These are phyloP conservation scores for Xanthorhoe designata DNA, from an alignment of 2,888 invertebrate genomes.

Conservation along the genomic window DNA sequence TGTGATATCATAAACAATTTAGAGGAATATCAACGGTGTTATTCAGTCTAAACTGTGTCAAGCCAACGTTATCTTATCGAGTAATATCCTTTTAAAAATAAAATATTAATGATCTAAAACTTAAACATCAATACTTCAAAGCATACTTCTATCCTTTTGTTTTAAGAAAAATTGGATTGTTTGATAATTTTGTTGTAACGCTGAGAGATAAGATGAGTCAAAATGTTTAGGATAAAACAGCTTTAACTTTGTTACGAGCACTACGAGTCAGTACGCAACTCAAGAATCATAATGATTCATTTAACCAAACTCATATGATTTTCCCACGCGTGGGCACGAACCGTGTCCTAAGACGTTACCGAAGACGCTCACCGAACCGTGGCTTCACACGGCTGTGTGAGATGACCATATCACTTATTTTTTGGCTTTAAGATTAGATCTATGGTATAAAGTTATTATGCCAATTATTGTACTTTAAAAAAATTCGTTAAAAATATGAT, in stretches of 20 bases:
- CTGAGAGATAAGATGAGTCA: too few relatives aligned
- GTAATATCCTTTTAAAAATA: too few relatives aligned
- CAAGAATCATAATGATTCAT: constrained; percentile 39
- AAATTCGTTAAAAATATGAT: not conserved
- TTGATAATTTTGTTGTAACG: too few relatives aligned
- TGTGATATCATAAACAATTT: too few relatives aligned
- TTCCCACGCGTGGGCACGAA: constrained; percentile 49
- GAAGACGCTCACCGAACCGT: constrained; percentile 72
- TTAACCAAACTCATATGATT: constrained; percentile 42
- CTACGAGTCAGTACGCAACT: not conserved
- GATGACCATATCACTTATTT: constrained; percentile 50
- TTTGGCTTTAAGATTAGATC: constrained; percentile 23
- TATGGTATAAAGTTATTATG: constrained; percentile 25
- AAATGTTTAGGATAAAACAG: not conserved
- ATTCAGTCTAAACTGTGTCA: too few relatives aligned
- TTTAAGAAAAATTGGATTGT: too few relatives aligned
- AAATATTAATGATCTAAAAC: too few relatives aligned
- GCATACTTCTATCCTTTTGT: too few relatives aligned
- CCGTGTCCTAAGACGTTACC: constrained; percentile 73
- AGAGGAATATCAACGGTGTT: too few relatives aligned
- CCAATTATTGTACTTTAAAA: not conserved
- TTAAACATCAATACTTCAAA: too few relatives aligned
- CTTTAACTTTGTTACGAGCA: not conserved
- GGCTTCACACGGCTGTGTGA: constrained; percentile 74
- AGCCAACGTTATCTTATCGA: too few relatives aligned